Conservation (phyloP, 2,113 vertebrate genomes). For the Carettochelys insculpta region DNA sequence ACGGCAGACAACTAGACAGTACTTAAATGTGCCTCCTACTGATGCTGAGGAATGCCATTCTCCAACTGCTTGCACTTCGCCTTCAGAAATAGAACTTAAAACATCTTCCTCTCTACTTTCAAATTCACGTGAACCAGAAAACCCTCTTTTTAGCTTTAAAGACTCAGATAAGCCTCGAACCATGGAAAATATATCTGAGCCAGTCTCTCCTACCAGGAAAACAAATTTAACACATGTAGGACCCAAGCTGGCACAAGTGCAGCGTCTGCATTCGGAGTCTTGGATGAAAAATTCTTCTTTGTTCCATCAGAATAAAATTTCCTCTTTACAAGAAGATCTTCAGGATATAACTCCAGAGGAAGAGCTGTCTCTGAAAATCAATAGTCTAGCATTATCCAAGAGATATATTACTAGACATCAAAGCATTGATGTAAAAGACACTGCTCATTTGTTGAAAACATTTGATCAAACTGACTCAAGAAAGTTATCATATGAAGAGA, state of each 20-base stretch:
- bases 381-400: conserved; percentile 65
- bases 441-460: conserved; percentile 74
- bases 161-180: conserved; percentile 57
- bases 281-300: conserved; percentile 80
- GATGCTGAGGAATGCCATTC: conserved; percentile 73
- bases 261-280: conserved; percentile 76
- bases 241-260: conserved; percentile 72
- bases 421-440: conserved; percentile 84
- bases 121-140: conserved; percentile 64
- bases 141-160: conserved; percentile 69
- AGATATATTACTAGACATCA: conserved; percentile 78
- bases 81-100: conserved; percentile 78
- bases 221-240: conserved; percentile 37
- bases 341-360: conserved; percentile 78
- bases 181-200: conserved; percentile 47
- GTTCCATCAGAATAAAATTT: conserved; percentile 80
- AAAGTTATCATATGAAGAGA: conserved; percentile 84
- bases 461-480: conserved; percentile 75
- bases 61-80: conserved; percentile 67
- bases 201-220: conserved; percentile 72
- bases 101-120: conserved; percentile 60
- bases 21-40: conserved; percentile 85
- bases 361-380: conserved; percentile 75
- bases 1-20: conserved; percentile 86
- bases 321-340: conserved; percentile 81